Percentiles rank a stretch among this genome's conserved stretches.
Evolutionary conservation across 2,888 invertebrate genomes (phyloP).

Genomic region (Acutogordius australiensis): DNA sequence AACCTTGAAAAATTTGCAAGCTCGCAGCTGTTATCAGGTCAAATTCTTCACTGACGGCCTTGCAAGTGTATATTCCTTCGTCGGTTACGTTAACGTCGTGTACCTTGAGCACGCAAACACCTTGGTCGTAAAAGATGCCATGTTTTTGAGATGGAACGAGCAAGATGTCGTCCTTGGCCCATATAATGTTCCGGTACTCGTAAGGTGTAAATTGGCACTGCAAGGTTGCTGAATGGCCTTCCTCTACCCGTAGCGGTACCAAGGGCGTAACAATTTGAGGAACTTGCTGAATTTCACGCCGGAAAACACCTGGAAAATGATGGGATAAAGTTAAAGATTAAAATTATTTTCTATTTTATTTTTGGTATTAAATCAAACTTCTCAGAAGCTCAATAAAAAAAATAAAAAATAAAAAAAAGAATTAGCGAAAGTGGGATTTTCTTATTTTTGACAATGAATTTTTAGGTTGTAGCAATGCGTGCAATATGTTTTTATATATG

Average conservation of each 20-base stretch:
- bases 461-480: no score
- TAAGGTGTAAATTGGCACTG: neutral
- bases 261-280: slow-evolving; percentile 6
- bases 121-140: neutral
- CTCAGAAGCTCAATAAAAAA: no score
- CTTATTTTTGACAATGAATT: no score
- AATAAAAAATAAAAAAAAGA: no score
- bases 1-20: neutral
- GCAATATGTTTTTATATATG: no score
- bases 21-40: slow-evolving; percentile 5
- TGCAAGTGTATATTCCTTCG: slow-evolving; percentile 10
- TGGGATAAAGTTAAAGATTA: no score
- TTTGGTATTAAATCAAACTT: no score
- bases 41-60: slow-evolving; percentile 6
- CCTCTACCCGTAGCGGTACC: neutral
- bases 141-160: neutral
- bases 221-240: neutral
- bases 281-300: no score
- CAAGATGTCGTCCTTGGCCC: neutral
- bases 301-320: no score
- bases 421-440: no score
- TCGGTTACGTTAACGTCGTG: neutral
- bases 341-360: no score
- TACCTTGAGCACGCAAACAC: neutral
- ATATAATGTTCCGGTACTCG: neutral